Evolutionary conservation across 2,797 vertebrate genomes (phyloP), one percentile per base, ranked within the genome.

Genomic region (Brachyalestes nurse): DNA sequence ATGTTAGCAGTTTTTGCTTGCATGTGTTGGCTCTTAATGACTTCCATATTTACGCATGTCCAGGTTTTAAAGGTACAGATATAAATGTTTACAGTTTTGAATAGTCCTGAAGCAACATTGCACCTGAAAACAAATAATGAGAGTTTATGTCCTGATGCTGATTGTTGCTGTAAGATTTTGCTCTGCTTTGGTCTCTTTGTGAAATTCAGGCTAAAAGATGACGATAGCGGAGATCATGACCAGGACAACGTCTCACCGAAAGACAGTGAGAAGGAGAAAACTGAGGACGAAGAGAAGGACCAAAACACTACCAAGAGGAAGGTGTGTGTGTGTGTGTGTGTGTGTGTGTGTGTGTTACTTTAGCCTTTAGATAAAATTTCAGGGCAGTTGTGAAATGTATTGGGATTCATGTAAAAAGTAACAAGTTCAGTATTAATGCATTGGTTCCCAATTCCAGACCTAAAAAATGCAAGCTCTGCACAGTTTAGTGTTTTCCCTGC

Each of bases 181-280:
- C 8, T 47, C 10, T 47, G 10, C 51, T 4, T 55, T 55, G 4
- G 14, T 51, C 3, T 64, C n/a, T 34, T 49, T 28, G 10, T 49
- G n/a, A 6, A 70, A 21, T 86, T 49, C 77, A 95, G 95, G 88
- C 87, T 95, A 75, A 95, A 95, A 94, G 95, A 95, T 91, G 95
- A 95, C 77, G 95, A 95, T 90, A 95, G 95, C 87, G 95, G 95
- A 89, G 95, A 95, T 86, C 95, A 95, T 72, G 94, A 95, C 81
- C 94, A 95, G 89, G 94, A 95, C 81, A 93, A 93, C 91, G 76
- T 89, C 90, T 93, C 93, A 95, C 93, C 93, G 92, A 95, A 95
- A 95, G 93, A 95, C 86, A 71, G 91, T 91, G 94, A 95, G 90
- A 95, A 94, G 92, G 94, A 94, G 92, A 95, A 90, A 82, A 89